Conservation (phyloP, 2,113 vertebrate species). For the Zapus hudsonius region DNA sequence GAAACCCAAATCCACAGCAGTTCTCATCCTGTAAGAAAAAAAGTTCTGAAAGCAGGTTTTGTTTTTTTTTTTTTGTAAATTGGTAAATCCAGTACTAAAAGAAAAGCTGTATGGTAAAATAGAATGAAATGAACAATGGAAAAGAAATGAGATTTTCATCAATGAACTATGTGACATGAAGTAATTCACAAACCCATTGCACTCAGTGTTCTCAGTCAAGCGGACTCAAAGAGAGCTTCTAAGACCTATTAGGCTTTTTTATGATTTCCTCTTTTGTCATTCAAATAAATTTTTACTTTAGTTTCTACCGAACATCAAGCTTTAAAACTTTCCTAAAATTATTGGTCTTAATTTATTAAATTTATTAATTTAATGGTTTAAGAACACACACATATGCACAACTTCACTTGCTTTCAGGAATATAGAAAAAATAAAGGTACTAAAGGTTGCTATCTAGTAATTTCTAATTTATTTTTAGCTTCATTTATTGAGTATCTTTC, state of each 20-base stretch:
- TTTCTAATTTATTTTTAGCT: not conserved
- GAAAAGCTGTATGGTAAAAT: not conserved
- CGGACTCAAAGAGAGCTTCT: not conserved
- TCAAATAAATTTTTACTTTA: slow-evolving; percentile 13
- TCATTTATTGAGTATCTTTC: not conserved
- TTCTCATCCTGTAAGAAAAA: not conserved
- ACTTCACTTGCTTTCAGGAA: not conserved
- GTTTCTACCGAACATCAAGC: not conserved
- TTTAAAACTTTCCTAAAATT: not conserved
- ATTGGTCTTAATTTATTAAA: not conserved
- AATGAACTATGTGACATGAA: not conserved
- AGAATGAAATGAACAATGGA: not conserved
- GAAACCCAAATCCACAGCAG: not conserved
- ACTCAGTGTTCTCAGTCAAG: not conserved
- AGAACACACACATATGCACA: not conserved
- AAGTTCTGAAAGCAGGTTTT: too few species aligned
- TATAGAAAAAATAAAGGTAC: not conserved
- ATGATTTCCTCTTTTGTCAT: not conserved
- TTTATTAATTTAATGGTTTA: not conserved
- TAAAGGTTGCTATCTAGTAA: not conserved
- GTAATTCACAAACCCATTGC: not conserved
- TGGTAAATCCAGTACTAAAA: not conserved
- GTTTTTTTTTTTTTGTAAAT: not conserved
- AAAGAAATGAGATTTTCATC: not conserved
- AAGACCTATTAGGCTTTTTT: not conserved